phyloP scores from a whole-genome alignment of 2,888 invertebrate species.

The Troilus luridus region DNA sequence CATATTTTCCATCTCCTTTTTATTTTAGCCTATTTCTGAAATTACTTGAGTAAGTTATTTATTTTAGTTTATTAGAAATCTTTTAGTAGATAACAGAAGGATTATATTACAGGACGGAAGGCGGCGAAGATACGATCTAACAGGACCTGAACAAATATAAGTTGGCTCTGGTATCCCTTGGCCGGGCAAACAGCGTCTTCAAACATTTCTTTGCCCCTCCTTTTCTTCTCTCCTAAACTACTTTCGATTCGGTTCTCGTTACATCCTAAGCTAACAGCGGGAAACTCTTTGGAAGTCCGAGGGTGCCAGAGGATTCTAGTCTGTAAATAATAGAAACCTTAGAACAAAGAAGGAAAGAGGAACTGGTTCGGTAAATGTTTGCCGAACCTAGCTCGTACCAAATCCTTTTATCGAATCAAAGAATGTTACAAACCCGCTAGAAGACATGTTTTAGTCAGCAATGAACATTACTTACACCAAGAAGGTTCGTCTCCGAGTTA shows the following conservation, averaged over 20 bases:
- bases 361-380: neutral
- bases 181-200: neutral
- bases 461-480: no score
- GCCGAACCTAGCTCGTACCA: neutral
- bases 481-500: no score
- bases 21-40: no score
- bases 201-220: neutral
- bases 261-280: conserved; percentile 1
- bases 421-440: neutral
- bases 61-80: no score
- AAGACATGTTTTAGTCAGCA: no score
- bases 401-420: neutral
- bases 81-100: neutral
- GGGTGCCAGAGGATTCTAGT: neutral
- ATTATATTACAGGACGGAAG: neutral
- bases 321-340: neutral
- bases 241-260: neutral
- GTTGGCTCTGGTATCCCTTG: neutral
- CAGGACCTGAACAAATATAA: neutral
- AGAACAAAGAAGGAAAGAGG: neutral
- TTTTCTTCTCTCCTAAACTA: neutral
- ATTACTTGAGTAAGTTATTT: no score
- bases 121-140: neutral
- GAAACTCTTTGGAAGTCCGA: neutral
- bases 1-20: no score